Base-by-base conservation (phyloP, 2,113 vertebrate genomes). In the Orthonyx spaldingii region DNA sequence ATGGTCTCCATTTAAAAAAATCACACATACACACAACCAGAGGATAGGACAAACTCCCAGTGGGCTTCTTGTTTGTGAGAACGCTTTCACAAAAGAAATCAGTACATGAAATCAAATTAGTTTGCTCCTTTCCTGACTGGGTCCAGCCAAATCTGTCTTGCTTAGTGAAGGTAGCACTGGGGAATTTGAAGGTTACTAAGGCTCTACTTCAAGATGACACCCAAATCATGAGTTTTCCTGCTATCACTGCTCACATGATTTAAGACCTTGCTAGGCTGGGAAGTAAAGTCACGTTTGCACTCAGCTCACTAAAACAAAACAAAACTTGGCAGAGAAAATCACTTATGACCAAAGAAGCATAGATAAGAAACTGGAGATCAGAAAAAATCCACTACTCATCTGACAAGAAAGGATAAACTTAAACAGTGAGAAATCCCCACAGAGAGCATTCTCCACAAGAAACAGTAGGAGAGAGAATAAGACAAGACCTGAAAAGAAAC, bases 281-380 rank as follows among this genome's bases (percentile, higher is more conserved):
- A 84, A 95, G 7, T 50, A 86, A 86, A 90, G 82, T 16, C 9
- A 8, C 49, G 39, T 56, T 50, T 81, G 59, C 72, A 84, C 41
- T 81, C 75, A 81, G 33, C 42, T 92, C 44, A 37, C 44, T 50
- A 46, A 88, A 95, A 60, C 47, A 84, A 94, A 93, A 49, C n/a
- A 84, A 86, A 93, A 68, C 26, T 84, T 86, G 72, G 23, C 80
- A 90, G 77, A 76, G 6, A 83, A 26, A 74, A 78, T 57, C 49
- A 42, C n/a, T 92, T 60, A 65, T 44, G 33, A 56, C 87, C 69
- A 88, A 74, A 69, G 50, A 39, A 61, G 49, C 49, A 53, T 1
- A 91, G 92, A 93, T 90, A 92, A 95, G 83, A 77, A 93, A 90
- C n/a, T 35, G n/a, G 44, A 96, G 90, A 95, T 84, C n/a, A 92